Evolutionary conservation across 2,797 vertebrate species (phyloP), one percentile per base, ranked within the genome.

Genomic region (Zenarchopterus dispar): DNA sequence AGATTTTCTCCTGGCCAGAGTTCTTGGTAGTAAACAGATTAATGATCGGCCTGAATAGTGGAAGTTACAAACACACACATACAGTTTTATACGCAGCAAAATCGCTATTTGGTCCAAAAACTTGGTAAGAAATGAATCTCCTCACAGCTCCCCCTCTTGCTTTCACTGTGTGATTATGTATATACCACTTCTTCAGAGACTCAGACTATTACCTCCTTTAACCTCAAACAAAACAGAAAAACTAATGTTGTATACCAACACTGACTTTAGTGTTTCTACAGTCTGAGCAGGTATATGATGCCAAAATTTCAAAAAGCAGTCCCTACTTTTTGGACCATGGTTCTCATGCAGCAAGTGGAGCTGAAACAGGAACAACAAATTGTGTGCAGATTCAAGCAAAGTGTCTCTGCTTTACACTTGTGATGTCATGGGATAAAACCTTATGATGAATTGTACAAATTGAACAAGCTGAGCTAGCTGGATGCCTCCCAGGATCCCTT

Each of bases 1-100:
- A 65, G 51, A 18, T 67, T 73, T 90, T 90, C 84, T 88, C 84
- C 86, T 48, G 67, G 22, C 74, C 64, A 57, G 60, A 80, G 51
- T 47, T 70, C 61, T 77, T 77, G 1, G 26, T 80, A 74, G 80
- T 85, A 92, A 91, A 91, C 85, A 92, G 83, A 93, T 92, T 89
- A 92, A 93, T 91, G 77, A 92, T 90, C 91, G 81, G 79, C 75
- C 62, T 52, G 81, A 64, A 79, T 63, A 59, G 50, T 63, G 83
- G 84, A 89, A 85, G 82, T 81, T 28, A 28, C 28, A 28, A 28
- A 6, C 8, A 28, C 28, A 28, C 3, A 28, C 7, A 28, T 28
- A 28, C 28, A 28, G 28, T 28, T 28, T 4, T 28, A 28, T 28
- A 28, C 1, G 28, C 5, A 5, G 28, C 3, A 28, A 28, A 28